A percentile compares a stretch with the other conserved stretches of the same genome.
Evolutionary conservation across 2,888 invertebrate species (phyloP).

Genomic region (Deroplatys truncata): DNA sequence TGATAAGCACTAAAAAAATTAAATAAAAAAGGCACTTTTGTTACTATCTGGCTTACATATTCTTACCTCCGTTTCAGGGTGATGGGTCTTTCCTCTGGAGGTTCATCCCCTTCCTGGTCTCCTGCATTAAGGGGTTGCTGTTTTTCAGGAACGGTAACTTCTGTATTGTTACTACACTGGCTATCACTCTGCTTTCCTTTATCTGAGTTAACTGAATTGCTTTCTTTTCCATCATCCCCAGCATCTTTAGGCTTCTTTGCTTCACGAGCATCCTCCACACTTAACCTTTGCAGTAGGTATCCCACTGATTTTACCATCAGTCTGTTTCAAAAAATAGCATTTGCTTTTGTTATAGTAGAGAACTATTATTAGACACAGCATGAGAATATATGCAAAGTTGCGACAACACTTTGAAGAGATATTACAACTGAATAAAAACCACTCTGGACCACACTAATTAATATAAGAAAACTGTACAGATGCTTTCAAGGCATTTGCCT

Average conservation of each 20-base stretch:
- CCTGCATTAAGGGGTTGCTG: background rate
- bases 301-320: constrained; percentile 52
- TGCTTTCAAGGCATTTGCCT: no score
- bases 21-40: no score
- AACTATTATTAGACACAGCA: no score
- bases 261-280: constrained; percentile 43
- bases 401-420: no score
- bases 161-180: background rate
- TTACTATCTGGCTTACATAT: background rate
- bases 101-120: constrained; percentile 48
- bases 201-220: background rate
- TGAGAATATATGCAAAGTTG: no score
- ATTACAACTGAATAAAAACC: no score
- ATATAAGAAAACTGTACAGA: no score
- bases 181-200: background rate
- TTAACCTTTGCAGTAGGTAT: constrained; percentile 52
- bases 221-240: constrained; percentile 26
- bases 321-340: constrained; percentile 32
- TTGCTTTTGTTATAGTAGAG: background rate
- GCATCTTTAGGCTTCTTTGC: background rate
- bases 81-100: constrained; percentile 51
- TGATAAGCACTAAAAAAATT: no score
- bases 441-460: no score
- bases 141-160: background rate
- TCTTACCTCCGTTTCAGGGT: constrained; percentile 53